Evolutionary conservation across 2,797 vertebrate species (phyloP).

Genomic region (Tachyglossus aculeatus): DNA sequence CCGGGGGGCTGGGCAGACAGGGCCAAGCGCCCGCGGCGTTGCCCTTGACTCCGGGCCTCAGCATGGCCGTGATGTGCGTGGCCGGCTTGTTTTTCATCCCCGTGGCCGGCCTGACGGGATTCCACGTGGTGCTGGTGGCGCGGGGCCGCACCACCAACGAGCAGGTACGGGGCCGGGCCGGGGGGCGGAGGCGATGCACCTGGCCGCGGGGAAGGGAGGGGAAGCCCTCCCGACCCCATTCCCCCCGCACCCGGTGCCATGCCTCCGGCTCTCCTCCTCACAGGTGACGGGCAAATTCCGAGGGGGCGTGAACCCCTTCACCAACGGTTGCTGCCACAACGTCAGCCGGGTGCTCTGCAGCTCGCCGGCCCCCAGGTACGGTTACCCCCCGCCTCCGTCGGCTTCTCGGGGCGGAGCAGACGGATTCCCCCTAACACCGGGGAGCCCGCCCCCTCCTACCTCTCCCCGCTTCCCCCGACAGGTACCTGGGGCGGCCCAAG

Average conservation of each 20-base stretch:
- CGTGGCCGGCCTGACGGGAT: slow-evolving; percentile 94
- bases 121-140: slow-evolving; percentile 96
- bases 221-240: background rate
- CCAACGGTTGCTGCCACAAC: slow-evolving; percentile 91
- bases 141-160: slow-evolving; percentile 96
- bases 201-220: background rate
- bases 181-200: background rate
- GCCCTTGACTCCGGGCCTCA: slow-evolving; percentile 73
- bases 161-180: slow-evolving; percentile 79
- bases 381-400: background rate
- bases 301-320: slow-evolving; percentile 96
- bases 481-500: slow-evolving; percentile 87
- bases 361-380: slow-evolving; percentile 92
- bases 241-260: background rate
- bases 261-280: background rate
- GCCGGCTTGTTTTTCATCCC: slow-evolving; percentile 96
- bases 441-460: background rate
- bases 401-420: background rate
- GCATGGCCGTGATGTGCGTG: slow-evolving; percentile 97
- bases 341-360: slow-evolving; percentile 94
- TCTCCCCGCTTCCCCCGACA: slow-evolving; percentile 48
- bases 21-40: fast-evolving
- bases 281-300: slow-evolving; percentile 98
- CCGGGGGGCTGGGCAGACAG: fast-evolving
- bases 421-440: background rate